Evolutionary conservation across 92 coral and sea anemone species (phyloP).

Genomic region (Scolanthus callimorphus): DNA sequence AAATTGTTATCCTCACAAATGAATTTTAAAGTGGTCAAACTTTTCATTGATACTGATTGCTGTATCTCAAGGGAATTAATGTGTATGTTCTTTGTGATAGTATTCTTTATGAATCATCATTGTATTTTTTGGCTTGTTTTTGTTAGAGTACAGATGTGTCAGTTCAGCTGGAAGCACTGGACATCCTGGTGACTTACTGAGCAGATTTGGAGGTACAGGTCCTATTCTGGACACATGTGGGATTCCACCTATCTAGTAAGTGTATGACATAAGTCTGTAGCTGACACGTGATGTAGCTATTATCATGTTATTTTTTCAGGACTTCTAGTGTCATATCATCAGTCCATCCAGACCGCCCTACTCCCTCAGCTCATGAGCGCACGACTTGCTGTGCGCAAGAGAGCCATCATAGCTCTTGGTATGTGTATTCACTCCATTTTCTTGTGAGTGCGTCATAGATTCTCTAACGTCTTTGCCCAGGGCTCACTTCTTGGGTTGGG

Average conservation of each 20-base stretch:
- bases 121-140: background rate
- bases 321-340: conserved; percentile 89
- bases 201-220: conserved; percentile 97
- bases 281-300: no score
- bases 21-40: no score
- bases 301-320: conserved; percentile 50
- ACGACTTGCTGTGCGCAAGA: conserved; percentile 92
- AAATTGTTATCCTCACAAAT: no score
- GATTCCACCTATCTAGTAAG: no score
- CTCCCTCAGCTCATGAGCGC: conserved; percentile 93
- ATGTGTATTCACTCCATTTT: no score
- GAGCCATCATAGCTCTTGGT: conserved; percentile 97
- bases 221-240: no score
- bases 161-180: conserved; percentile 94
- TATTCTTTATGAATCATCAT: background rate
- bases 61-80: no score
- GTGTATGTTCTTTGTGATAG: background rate
- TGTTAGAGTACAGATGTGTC: conserved; percentile 90
- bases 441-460: no score
- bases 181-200: conserved; percentile 91
- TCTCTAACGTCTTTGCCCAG: no score
- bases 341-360: conserved; percentile 85
- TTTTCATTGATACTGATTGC: no score
- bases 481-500: background rate
- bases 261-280: no score